These are phyloP conservation scores for Dicyrtoma fusca DNA, from an alignment of 2,888 invertebrate genomes.

Conservation along the genomic window DNA sequence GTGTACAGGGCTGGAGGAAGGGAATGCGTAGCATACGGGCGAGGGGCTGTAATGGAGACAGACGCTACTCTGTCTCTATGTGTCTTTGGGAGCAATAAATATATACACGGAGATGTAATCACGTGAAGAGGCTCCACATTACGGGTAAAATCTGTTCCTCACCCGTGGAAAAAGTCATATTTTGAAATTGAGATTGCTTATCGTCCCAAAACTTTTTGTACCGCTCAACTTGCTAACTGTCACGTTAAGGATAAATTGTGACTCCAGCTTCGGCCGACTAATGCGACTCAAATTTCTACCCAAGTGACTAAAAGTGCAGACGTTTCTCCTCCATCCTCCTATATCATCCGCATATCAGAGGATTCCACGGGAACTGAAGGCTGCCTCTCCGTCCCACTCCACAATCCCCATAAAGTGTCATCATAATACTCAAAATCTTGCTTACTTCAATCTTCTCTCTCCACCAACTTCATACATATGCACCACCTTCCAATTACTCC, in stretches of 20 bases:
- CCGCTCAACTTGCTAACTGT: constrained; percentile 57
- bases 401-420: not conserved
- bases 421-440: not conserved
- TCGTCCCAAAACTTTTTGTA: constrained; percentile 55
- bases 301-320: constrained; percentile 45
- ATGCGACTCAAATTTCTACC: constrained; percentile 50
- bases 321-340: constrained; percentile 19
- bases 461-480: not conserved
- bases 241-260: constrained; percentile 57
- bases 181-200: constrained; percentile 57
- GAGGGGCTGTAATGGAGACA: constrained; percentile 8
- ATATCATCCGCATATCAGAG: constrained; percentile 17
- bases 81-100: constrained; percentile 18
- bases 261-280: constrained; percentile 36
- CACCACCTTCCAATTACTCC: constrained; percentile 16
- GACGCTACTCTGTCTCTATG: constrained; percentile 20
- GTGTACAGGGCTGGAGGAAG: not conserved
- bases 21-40: constrained; percentile 1
- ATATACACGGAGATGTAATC: constrained; percentile 55
- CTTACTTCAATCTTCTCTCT: constrained; percentile 7
- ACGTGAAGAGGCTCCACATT: constrained; percentile 48
- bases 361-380: not conserved
- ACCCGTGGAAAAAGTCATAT: constrained; percentile 50
- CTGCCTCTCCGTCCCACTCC: not conserved
- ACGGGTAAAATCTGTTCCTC: constrained; percentile 56